Percentiles rank a stretch among this genome's conserved stretches.
Conservation (phyloP, 2,888 invertebrate species). For the Cosmopolites sordidus region DNA sequence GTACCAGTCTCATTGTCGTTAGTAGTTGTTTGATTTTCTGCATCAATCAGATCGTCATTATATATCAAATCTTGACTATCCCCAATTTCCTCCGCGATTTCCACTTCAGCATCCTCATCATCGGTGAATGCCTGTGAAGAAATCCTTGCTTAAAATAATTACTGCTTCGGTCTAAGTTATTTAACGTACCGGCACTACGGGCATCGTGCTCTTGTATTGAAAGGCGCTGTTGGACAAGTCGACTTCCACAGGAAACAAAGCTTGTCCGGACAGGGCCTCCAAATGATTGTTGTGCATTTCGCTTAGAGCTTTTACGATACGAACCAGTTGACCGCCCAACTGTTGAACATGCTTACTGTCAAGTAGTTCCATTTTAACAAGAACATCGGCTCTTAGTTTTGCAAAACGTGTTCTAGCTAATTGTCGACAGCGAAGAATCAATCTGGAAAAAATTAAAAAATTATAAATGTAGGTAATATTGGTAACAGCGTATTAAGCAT, state of each 20-base stretch:
- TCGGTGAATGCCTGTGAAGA: conserved; percentile 42
- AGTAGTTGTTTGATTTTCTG: not conserved
- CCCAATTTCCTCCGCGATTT: conserved; percentile 45
- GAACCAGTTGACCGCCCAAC: conserved; percentile 78
- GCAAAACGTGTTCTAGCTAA: conserved; percentile 86
- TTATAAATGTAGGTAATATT: too few relatives aligned
- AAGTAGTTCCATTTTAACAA: conserved; percentile 93
- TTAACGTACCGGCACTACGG: conserved; percentile 42
- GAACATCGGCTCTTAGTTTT: conserved; percentile 79
- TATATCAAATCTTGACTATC: conserved; percentile 24
- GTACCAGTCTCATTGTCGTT: not conserved
- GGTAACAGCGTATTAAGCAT: too few relatives aligned
- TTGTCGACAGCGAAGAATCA: conserved; percentile 93
- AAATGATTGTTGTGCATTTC: conserved; percentile 54
- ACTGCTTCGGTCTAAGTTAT: not conserved
- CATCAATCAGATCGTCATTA: not conserved
- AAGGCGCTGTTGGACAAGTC: conserved; percentile 90
- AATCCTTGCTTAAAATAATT: not conserved
- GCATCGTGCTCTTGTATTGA: conserved; percentile 72
- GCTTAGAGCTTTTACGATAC: conserved; percentile 80
- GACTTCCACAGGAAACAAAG: conserved; percentile 92
- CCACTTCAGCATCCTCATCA: conserved; percentile 54
- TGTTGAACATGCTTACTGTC: conserved; percentile 99
- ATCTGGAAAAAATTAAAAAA: too few relatives aligned
- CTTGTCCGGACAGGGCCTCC: conserved; percentile 69